Base-by-base conservation (phyloP, 2,113 vertebrate genomes). In the Rafetus swinhoei region DNA sequence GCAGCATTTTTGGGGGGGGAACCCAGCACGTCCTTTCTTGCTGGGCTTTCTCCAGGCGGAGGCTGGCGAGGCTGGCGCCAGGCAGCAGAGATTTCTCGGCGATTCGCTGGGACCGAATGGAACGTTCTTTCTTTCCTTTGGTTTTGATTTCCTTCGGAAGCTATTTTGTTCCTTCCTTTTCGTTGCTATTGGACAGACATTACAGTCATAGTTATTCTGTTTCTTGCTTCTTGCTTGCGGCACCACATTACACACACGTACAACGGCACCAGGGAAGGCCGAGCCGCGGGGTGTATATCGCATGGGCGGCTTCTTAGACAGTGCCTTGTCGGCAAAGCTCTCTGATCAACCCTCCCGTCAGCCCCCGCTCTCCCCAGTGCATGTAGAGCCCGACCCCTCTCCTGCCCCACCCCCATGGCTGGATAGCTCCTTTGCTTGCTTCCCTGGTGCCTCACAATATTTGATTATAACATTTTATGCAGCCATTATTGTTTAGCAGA, bases 171-270 rank as follows among this genome's bases (percentile, higher is more conserved):
- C 94, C 97, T 95, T 88, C 95, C 90, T 96, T 93, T 87, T 92
- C 94, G 95, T 98, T 96, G 98, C 96, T 98, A 97, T 97, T 98
- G 98, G 98, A 97, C 96, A 93, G 94, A 98, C 97, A 97, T 97
- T 98, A 98, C 96, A 97, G 97, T 97, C 96, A 93, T 97, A 98
- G 97, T 96, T 97, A 94, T 91, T 97, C 96, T 87, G 97, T 97
- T 95, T 98, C 98, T 96, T 52, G 98, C 98, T 98, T 98, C 98
- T 98, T 97, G 98, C 98, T 98, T 98, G 96, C 97, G 94, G 97
- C 95, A 96, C 97, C 74, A 90, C 93, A 50, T 82, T 90, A 82
- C 87, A 87, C 87, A 87, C 90, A 80, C 74, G 32, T 50, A 80
- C 86, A 22, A 89, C 50, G 25, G 86, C 93, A 91, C 91, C 94